Conservation (phyloP, 2,888 invertebrate genomes). For the Sarcophaga variegata region DNA sequence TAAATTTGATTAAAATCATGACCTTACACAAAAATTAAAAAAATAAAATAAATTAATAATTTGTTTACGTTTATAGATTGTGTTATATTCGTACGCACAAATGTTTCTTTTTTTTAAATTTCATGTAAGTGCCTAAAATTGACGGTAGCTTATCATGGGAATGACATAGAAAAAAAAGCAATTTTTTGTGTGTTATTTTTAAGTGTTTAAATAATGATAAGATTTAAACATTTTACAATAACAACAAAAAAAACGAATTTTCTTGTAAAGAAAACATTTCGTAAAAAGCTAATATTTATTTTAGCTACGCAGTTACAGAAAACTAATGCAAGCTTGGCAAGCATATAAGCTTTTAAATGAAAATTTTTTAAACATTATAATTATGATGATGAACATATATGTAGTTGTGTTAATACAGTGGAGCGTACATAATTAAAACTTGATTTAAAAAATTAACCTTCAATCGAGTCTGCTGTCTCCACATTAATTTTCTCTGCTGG, state of each 20-base stretch:
- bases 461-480: not conserved
- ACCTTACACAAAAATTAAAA: conserved; percentile 22
- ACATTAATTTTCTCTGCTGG: not conserved
- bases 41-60: not conserved
- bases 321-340: not conserved
- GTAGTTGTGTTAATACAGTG: not conserved
- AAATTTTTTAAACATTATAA: not conserved
- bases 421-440: not conserved
- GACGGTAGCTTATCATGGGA: conserved; percentile 43
- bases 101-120: too few relatives aligned
- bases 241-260: not conserved
- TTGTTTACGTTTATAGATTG: not conserved
- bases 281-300: conserved; percentile 42
- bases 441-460: not conserved
- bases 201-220: conserved; percentile 48
- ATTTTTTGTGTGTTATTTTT: not conserved
- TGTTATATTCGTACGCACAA: not conserved
- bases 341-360: not conserved
- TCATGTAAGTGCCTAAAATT: not conserved
- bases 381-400: not conserved
- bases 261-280: conserved; percentile 38
- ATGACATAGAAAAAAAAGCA: conserved; percentile 26
- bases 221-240: not conserved
- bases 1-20: conserved; percentile 45
- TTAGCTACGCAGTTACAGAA: conserved; percentile 8